Evolutionary conservation across 2,113 vertebrate species (phyloP).

Genomic region (Aleadryas rufinucha): DNA sequence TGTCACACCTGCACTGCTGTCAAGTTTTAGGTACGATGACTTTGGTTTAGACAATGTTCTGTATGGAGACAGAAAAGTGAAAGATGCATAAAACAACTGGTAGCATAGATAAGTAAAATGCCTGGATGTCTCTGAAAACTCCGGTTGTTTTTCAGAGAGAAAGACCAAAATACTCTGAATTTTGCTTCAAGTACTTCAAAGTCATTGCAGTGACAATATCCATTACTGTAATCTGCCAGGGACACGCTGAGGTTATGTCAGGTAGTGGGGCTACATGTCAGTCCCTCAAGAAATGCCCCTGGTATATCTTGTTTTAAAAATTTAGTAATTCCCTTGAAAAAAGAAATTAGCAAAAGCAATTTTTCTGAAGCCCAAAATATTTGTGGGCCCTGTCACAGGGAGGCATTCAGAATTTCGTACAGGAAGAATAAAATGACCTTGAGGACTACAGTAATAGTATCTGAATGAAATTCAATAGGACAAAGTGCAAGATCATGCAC

Average conservation of each 20-base stretch:
- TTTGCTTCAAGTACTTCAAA: not conserved
- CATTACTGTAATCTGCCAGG: not conserved
- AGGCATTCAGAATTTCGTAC: not conserved
- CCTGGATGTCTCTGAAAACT: not conserved
- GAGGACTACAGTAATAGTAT: not conserved
- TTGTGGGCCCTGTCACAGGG: not conserved
- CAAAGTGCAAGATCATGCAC: conserved; percentile 34
- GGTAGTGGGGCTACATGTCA: not conserved
- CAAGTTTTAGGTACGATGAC: not conserved
- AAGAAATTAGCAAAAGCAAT: not conserved
- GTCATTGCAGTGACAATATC: not conserved
- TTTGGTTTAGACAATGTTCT: not conserved
- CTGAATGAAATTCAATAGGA: conserved; percentile 54
- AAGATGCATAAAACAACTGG: not conserved
- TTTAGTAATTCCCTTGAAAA: not conserved
- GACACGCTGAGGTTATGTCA: not conserved
- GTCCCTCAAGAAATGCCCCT: not conserved
- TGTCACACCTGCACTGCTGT: not conserved
- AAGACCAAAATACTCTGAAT: not conserved
- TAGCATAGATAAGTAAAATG: not conserved
- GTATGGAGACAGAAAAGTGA: not conserved
- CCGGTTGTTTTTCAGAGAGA: not conserved
- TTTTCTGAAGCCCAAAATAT: not conserved
- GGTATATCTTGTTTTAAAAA: not conserved
- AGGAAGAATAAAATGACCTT: conserved; percentile 43